Conservation (phyloP, 1,140 invertebrate species). For the Drosophila sturtevanti region DNA sequence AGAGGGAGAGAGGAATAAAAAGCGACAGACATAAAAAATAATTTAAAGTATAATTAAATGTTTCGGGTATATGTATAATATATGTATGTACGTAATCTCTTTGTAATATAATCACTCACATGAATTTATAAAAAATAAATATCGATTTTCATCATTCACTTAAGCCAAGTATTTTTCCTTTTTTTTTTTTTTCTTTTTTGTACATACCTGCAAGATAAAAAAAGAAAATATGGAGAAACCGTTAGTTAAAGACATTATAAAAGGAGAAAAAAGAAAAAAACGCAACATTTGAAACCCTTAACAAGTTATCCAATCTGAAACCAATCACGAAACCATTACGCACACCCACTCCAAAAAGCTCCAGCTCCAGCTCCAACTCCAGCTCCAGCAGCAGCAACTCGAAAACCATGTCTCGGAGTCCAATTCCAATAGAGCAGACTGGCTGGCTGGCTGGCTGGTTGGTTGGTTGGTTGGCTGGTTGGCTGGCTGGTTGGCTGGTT, state of each 20-base stretch:
- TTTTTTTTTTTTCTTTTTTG: too few species aligned
- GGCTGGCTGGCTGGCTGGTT: too few species aligned
- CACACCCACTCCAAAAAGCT: conserved; percentile 39
- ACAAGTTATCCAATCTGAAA: conserved; percentile 42
- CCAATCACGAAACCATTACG: conserved; percentile 39
- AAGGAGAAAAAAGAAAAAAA: background rate
- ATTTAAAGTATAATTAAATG: too few species aligned
- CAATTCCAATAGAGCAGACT: background rate
- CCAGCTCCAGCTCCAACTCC: background rate
- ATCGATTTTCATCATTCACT: background rate
- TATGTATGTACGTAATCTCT: background rate
- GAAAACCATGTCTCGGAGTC: background rate
- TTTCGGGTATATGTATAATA: too few species aligned
- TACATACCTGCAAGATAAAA: conserved; percentile 39
- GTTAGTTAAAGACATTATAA: conserved; percentile 16
- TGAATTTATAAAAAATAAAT: conserved; percentile 27
- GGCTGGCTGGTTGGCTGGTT: too few species aligned
- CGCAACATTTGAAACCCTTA: conserved; percentile 29
- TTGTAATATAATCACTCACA: conserved; percentile 18
- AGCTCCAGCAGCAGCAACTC: conserved; percentile 1
- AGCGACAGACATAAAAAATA: too few species aligned
- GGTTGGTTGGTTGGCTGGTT: too few species aligned
- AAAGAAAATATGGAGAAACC: background rate
- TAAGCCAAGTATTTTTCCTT: background rate
- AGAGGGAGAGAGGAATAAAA: too few species aligned